phyloP scores from a whole-genome alignment of 2,797 vertebrate genomes.

The Discoglossus pictus region DNA sequence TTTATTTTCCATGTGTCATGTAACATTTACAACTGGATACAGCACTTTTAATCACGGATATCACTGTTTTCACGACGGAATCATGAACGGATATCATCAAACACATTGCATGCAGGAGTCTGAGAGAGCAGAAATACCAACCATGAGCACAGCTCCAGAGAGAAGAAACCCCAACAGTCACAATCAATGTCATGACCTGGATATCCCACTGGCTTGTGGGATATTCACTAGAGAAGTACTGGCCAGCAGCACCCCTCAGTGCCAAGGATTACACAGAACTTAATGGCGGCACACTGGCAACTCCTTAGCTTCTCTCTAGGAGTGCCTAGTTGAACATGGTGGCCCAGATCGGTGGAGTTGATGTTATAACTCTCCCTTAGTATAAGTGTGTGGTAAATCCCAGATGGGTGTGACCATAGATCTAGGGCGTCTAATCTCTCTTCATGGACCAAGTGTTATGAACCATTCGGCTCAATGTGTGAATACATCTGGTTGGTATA shows the following conservation, averaged over 20 bases:
- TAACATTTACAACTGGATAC: not conserved
- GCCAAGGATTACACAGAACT: not conserved
- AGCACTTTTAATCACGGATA: not conserved
- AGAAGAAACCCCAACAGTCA: not conserved
- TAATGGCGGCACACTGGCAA: too few relatives aligned
- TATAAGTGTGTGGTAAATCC: too few relatives aligned
- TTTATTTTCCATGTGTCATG: not conserved
- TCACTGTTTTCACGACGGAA: not conserved
- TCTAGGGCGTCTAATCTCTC: too few relatives aligned
- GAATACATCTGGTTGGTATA: too few relatives aligned
- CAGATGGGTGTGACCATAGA: too few relatives aligned
- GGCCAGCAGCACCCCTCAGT: conserved; percentile 10
- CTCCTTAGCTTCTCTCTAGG: too few relatives aligned
- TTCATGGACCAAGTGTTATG: too few relatives aligned
- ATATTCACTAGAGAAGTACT: not conserved
- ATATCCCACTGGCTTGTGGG: not conserved
- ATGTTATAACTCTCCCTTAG: too few relatives aligned
- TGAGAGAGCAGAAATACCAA: not conserved
- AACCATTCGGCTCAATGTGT: too few relatives aligned
- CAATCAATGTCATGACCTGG: too few relatives aligned
- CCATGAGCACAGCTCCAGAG: conserved; percentile 3
- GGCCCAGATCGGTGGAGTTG: too few relatives aligned
- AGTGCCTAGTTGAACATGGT: too few relatives aligned
- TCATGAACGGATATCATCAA: not conserved
- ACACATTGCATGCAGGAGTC: not conserved